Conservation (phyloP, 2,797 vertebrate species). For the Pangasius mekongensis region DNA sequence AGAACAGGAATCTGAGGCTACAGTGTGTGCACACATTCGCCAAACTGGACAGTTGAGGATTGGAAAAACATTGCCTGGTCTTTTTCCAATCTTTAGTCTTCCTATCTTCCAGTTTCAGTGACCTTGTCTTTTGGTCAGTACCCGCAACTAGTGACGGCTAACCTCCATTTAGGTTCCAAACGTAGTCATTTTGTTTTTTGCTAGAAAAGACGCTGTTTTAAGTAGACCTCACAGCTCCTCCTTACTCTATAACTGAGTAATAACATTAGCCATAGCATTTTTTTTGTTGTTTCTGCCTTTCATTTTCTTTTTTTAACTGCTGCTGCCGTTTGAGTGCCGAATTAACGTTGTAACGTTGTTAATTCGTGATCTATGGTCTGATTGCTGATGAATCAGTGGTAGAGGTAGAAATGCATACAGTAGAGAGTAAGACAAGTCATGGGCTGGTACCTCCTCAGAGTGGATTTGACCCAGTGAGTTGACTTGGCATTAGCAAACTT, state of each 20-base stretch:
- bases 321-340: neutral
- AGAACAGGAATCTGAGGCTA: neutral
- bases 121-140: neutral
- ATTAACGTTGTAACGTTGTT: neutral
- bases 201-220: neutral
- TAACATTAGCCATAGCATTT: neutral
- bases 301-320: neutral
- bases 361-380: neutral
- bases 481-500: neutral
- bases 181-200: neutral
- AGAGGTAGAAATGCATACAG: neutral
- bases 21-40: neutral
- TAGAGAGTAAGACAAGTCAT: neutral
- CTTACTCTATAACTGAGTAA: neutral
- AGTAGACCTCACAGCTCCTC: neutral
- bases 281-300: neutral
- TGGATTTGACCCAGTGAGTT: neutral
- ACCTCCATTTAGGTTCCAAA: neutral
- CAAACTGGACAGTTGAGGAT: neutral
- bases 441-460: too few species aligned
- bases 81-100: neutral
- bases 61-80: neutral
- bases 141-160: neutral
- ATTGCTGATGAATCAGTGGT: neutral
- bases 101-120: neutral